Percentiles rank a stretch among this genome's conserved stretches.
Conservation (phyloP, 1,140 invertebrate species). For the Platyscapa corneri region DNA sequence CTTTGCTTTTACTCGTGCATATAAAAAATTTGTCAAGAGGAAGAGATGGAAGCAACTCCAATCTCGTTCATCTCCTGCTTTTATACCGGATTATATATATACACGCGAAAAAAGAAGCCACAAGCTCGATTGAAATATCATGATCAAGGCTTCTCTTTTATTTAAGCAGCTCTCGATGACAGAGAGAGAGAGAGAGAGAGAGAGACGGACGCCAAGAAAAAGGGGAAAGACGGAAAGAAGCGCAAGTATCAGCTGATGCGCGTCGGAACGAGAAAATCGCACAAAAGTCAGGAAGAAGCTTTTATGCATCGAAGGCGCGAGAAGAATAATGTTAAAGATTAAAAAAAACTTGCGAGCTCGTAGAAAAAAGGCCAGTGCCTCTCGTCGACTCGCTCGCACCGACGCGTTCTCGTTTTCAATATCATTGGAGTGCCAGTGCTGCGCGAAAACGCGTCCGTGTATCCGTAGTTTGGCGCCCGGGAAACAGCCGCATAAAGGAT, state of each 20-base stretch:
- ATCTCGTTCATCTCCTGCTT: conserved; percentile 16
- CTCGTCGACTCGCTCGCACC: conserved; percentile 30
- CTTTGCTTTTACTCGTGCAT: neutral
- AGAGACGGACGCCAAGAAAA: too few relatives aligned
- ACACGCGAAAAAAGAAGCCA: conserved; percentile 17
- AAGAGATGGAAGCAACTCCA: conserved; percentile 25
- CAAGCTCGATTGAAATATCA: conserved; percentile 48
- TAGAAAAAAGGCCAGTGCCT: neutral
- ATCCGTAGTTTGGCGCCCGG: conserved; percentile 34
- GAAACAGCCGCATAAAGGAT: conserved; percentile 61
- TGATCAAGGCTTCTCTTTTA: conserved; percentile 47
- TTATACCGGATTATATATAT: conserved; percentile 8
- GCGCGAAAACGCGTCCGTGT: conserved; percentile 47
- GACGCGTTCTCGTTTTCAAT: conserved; percentile 65
- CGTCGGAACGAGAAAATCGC: conserved; percentile 28
- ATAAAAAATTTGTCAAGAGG: conserved; percentile 24
- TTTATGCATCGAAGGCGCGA: conserved; percentile 36
- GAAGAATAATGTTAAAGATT: conserved; percentile 58
- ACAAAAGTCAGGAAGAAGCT: conserved; percentile 28
- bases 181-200: conserved; percentile 21
- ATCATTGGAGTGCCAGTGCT: conserved; percentile 59
- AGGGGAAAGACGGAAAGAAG: neutral
- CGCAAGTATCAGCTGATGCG: conserved; percentile 8
- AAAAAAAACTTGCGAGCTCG: conserved; percentile 38
- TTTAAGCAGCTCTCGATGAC: conserved; percentile 46